A percentile compares a stretch with the other conserved stretches of the same genome.
These are phyloP conservation scores for Coregonus ussuriensis DNA, from an alignment of 2,797 vertebrate genomes.

Conservation along the genomic window DNA sequence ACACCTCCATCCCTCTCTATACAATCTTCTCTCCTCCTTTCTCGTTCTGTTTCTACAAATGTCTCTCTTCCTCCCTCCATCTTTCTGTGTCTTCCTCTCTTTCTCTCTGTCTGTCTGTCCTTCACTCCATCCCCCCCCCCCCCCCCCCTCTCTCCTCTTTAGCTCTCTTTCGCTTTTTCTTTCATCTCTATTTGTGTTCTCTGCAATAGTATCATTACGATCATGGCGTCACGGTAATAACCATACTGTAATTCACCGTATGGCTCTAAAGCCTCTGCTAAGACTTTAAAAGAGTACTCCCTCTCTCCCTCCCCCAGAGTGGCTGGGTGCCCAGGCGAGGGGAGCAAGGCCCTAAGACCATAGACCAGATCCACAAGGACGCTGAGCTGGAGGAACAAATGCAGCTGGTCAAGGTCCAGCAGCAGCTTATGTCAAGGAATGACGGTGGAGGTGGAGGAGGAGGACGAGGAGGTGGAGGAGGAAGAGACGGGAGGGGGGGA, in stretches of 20 bases:
- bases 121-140: neutral
- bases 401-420: conserved; percentile 94
- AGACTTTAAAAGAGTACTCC: neutral
- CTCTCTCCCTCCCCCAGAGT: conserved; percentile 68
- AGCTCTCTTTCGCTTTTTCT: neutral
- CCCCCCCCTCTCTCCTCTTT: neutral
- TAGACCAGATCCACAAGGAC: conserved; percentile 98
- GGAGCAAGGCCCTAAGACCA: conserved; percentile 97
- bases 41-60: too few species aligned
- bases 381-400: conserved; percentile 94
- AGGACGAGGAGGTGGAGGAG: conserved; percentile 24
- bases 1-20: neutral
- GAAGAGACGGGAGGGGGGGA: conserved; percentile 30
- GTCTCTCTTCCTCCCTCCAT: neutral
- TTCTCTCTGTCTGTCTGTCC: neutral
- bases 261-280: neutral
- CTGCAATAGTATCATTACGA: neutral
- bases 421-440: conserved; percentile 85
- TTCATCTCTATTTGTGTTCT: neutral
- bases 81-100: neutral
- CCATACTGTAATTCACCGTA: neutral
- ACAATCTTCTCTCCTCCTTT: neutral
- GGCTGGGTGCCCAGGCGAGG: conserved; percentile 95
- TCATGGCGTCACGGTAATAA: neutral
- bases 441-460: conserved; percentile 77